A percentile compares a stretch with the other conserved stretches of the same genome.
These are phyloP conservation scores for Leptocoma aspasia DNA, from an alignment of 2,113 vertebrate genomes.

Conservation along the genomic window DNA sequence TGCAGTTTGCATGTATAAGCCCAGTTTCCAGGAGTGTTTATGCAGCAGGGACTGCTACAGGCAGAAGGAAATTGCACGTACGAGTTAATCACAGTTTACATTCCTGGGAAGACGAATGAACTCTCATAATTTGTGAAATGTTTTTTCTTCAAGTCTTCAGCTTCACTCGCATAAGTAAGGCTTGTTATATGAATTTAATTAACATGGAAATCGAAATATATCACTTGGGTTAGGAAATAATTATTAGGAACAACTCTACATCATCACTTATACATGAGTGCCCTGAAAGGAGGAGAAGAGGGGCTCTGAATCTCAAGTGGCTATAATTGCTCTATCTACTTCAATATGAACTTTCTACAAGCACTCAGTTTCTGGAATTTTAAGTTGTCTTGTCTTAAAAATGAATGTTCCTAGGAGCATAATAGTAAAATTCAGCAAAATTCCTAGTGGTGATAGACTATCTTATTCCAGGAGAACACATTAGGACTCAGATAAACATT, in stretches of 20 bases:
- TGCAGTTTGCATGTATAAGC: not conserved
- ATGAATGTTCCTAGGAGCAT: not conserved
- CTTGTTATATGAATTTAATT: conserved; percentile 7
- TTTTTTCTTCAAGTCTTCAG: not conserved
- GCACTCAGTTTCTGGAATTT: not conserved
- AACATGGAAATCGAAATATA: not conserved
- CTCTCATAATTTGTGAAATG: not conserved
- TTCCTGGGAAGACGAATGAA: not conserved
- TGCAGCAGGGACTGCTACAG: not conserved
- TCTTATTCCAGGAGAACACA: not conserved
- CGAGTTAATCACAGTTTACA: not conserved
- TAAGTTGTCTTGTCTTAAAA: not conserved
- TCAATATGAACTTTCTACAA: not conserved
- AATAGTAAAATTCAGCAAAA: not conserved
- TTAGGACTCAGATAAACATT: not conserved
- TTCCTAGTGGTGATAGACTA: not conserved
- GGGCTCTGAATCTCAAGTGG: not conserved
- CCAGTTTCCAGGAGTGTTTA: not conserved
- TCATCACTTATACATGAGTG: not conserved
- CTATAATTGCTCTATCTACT: not conserved
- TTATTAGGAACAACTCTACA: not conserved
- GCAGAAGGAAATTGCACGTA: not conserved
- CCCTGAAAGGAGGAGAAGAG: not conserved
- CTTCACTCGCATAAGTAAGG: not conserved
- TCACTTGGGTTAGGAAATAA: not conserved